phyloP scores from a whole-genome alignment of 2,797 vertebrate species.

The Miichthys miiuy region DNA sequence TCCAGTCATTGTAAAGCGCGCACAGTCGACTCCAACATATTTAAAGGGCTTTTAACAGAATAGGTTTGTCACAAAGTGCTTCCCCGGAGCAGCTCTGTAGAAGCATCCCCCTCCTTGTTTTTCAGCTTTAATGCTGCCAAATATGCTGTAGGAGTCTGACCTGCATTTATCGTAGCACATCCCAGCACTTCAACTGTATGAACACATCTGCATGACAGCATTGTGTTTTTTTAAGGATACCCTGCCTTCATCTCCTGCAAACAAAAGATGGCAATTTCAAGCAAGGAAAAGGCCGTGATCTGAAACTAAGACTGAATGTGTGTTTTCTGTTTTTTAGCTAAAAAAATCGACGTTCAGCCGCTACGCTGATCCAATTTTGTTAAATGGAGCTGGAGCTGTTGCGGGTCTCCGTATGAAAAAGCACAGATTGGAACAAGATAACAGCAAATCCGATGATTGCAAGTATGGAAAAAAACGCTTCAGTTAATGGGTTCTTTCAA shows the following conservation, averaged over 20 bases:
- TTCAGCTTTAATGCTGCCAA: slow-evolving; percentile 51
- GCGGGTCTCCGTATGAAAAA: not conserved
- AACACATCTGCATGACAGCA: slow-evolving; percentile 7
- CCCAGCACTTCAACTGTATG: slow-evolving; percentile 20
- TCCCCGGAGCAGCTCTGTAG: slow-evolving; percentile 32
- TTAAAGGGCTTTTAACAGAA: slow-evolving; percentile 58
- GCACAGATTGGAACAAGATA: slow-evolving; percentile 33
- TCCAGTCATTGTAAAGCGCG: slow-evolving; percentile 42
- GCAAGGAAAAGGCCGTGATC: not conserved
- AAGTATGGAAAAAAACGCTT: slow-evolving; percentile 3
- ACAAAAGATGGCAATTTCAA: not conserved
- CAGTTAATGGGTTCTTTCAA: slow-evolving; percentile 42
- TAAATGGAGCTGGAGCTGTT: slow-evolving; percentile 32
- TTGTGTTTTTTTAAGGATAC: not conserved
- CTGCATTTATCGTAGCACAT: slow-evolving; percentile 44
- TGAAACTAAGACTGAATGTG: not conserved
- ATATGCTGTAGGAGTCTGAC: slow-evolving; percentile 52
- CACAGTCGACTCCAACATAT: slow-evolving; percentile 31
- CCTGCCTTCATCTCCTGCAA: slow-evolving; percentile 13
- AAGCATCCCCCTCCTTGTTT: slow-evolving; percentile 34
- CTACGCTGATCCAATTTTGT: slow-evolving; percentile 17
- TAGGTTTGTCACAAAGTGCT: slow-evolving; percentile 52
- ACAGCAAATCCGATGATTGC: slow-evolving; percentile 35
- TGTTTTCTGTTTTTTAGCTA: slow-evolving; percentile 17
- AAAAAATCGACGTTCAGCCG: not conserved